phyloP scores from a whole-genome alignment of 2,888 invertebrate genomes.

The Metellina segmentata region DNA sequence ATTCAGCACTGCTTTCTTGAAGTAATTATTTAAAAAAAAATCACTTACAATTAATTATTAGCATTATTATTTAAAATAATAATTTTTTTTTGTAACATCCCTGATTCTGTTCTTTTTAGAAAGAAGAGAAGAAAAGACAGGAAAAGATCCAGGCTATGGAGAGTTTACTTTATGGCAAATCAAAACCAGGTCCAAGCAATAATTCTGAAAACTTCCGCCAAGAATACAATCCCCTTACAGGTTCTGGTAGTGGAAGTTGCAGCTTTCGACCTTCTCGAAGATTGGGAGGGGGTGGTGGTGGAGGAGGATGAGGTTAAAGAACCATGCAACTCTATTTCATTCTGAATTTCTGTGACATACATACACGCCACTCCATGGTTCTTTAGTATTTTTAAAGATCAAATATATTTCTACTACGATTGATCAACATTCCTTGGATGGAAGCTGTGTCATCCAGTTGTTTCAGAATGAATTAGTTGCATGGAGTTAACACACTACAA shows the following conservation, averaged over 20 bases:
- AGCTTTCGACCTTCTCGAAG: constrained; percentile 48
- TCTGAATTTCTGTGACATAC: neutral
- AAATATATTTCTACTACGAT: neutral
- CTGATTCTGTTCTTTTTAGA: constrained; percentile 24
- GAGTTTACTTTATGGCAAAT: constrained; percentile 46
- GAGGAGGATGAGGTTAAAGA: constrained; percentile 76
- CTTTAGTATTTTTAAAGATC: neutral
- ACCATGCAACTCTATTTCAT: constrained; percentile 27
- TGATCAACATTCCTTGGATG: neutral
- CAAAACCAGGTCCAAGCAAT: neutral
- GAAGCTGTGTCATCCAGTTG: neutral
- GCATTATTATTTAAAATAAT: neutral
- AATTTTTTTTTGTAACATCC: too few species aligned
- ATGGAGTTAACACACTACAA: neutral
- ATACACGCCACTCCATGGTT: neutral
- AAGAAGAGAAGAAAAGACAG: constrained; percentile 62
- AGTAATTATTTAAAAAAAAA: neutral
- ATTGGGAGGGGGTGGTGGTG: constrained; percentile 38
- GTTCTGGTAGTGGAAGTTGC: constrained; percentile 44
- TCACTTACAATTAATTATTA: neutral
- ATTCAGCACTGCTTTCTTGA: neutral
- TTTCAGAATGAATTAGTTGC: neutral
- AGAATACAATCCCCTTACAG: constrained; percentile 69
- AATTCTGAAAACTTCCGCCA: neutral
- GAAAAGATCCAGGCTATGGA: constrained; percentile 66